Evolutionary conservation across 2,113 vertebrate genomes (phyloP).

Genomic region (Lagopus muta): DNA sequence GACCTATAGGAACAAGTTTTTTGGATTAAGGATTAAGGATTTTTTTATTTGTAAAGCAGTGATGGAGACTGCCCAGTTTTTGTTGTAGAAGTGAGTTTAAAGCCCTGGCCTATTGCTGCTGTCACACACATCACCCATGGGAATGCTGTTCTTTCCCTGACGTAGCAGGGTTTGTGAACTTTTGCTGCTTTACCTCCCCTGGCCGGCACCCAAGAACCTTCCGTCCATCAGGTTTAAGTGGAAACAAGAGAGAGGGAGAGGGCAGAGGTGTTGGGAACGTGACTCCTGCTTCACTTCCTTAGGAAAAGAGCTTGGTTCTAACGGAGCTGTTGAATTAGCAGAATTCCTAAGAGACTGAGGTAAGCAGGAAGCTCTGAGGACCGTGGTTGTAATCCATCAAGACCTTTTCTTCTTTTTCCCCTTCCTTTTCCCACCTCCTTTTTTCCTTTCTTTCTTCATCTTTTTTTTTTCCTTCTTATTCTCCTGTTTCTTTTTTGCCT

Average conservation of each 20-base stretch:
- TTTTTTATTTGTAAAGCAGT: background rate
- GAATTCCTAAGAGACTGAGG: slow-evolving; percentile 23
- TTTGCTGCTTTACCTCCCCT: background rate
- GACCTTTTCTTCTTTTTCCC: background rate
- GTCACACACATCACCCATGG: background rate
- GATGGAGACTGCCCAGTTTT: slow-evolving; percentile 13
- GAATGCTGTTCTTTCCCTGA: background rate
- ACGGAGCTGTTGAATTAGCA: background rate
- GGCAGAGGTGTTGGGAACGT: fast-evolving
- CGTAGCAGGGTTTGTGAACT: background rate
- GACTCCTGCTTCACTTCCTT: background rate
- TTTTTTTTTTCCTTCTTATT: background rate
- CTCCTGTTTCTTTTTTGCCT: background rate
- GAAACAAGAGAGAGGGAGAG: background rate
- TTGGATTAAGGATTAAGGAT: background rate
- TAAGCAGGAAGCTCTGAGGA: slow-evolving; percentile 22
- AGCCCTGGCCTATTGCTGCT: background rate
- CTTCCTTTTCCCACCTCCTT: background rate
- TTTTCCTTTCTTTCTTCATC: background rate
- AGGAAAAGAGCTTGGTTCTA: background rate
- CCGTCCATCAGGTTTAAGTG: background rate
- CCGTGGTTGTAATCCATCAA: background rate
- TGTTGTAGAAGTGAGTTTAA: slow-evolving; percentile 13
- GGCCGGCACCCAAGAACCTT: background rate
- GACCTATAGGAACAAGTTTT: background rate